A percentile compares a stretch with the other conserved stretches of the same genome.
These are phyloP conservation scores for Babyrousa celebensis DNA, from an alignment of 2,797 vertebrate genomes.

Conservation along the genomic window DNA sequence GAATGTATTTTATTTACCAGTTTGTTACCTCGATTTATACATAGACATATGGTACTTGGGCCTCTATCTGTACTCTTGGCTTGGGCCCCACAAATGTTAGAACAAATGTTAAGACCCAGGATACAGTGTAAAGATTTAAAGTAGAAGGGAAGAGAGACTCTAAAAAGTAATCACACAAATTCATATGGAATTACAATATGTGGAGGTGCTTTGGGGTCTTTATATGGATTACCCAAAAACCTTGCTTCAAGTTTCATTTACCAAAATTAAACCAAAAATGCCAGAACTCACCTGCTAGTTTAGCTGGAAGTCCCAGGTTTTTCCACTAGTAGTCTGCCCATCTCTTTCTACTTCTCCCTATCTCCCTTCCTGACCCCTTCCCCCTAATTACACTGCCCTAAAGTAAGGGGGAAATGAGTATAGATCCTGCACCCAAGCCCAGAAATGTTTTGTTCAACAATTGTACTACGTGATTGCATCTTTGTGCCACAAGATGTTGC, in stretches of 20 bases:
- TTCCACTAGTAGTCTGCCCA: not conserved
- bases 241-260: not conserved
- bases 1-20: not conserved
- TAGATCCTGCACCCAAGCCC: not conserved
- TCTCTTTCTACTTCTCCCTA: not conserved
- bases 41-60: not conserved
- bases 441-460: not conserved
- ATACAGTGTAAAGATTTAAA: not conserved
- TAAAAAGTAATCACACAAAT: slow-evolving; percentile 4
- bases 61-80: not conserved
- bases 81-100: not conserved
- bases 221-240: slow-evolving; percentile 4
- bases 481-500: slow-evolving; percentile 50
- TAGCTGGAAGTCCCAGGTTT: not conserved
- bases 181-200: slow-evolving; percentile 7
- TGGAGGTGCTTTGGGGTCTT: slow-evolving; percentile 10
- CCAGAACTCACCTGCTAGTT: not conserved
- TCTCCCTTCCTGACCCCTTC: not conserved
- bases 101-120: slow-evolving; percentile 15
- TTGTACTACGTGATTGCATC: not conserved
- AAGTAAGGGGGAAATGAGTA: not conserved
- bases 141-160: not conserved
- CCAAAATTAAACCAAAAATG: slow-evolving; percentile 41
- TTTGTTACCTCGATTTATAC: not conserved
- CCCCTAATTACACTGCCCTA: not conserved